Base-by-base conservation (phyloP, 2,113 vertebrate genomes). In the Pogona vitticeps region DNA sequence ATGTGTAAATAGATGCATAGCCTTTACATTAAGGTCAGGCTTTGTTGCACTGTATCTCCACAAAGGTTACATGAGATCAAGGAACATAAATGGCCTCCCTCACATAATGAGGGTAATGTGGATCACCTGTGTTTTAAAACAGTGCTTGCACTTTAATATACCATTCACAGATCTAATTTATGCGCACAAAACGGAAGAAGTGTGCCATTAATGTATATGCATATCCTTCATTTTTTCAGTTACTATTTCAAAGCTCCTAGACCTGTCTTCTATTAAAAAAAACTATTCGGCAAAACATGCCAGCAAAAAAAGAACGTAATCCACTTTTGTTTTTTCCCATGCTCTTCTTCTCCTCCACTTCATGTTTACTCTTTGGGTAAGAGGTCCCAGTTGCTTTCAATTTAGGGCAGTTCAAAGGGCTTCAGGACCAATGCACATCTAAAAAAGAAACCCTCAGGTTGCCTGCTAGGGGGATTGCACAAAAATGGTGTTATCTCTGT, bases 201-300 rank as follows among this genome's bases (percentile, higher is more conserved):
- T 21, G 46, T 18, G 5, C 20, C 20, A 10, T 61, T 72, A 18
- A 13, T 40, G 10, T 1, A 31, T 23, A 40, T 28, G 42, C 9
- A 67, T 71, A 26, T n/a, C 73, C 61, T 89, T 71, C 68, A 72
- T 73, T 28, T 79, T 40, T 83, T 58, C 68, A 83, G 9, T 36
- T n/a, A 10, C n/a, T 3, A 13, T 0, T 28, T 76, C 78, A 67
- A 26, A 42, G 63, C 63, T 80, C 6, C 0, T 28, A 10, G 20
- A 21, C 42, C 46, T 81, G 65, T 26, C 40, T 38, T 0, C 0
- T 65, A 71, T 46, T 0, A 20, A 91, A 86, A 82, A 82, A 40
- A 9, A 31, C 2, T 46, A 2, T 0, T 26, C 61, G 0, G 0
- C 67, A 79, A 87, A 90, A 80, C 7, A 2, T 0, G 0, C 31